These are phyloP conservation scores for Drosophila athabasca DNA, from an alignment of 1,140 invertebrate genomes.

Conservation along the genomic window DNA sequence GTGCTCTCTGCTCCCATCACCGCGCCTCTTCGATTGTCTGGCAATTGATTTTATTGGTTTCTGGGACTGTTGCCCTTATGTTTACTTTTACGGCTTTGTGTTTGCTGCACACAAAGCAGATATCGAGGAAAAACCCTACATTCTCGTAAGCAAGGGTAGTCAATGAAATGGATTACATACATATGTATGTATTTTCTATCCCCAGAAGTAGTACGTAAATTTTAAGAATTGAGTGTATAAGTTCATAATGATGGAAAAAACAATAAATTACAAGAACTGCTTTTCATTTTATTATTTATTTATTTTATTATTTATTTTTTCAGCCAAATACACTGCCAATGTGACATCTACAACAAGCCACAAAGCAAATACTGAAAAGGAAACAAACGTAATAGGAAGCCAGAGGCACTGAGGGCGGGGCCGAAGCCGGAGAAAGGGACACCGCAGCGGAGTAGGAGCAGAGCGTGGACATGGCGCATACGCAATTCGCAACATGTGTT, in stretches of 20 bases:
- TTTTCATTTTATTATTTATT: too few species aligned
- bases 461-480: slow-evolving; percentile 63
- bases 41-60: slow-evolving; percentile 53
- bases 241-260: too few species aligned
- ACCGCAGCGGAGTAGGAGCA: slow-evolving; percentile 14
- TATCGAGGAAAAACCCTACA: slow-evolving; percentile 15
- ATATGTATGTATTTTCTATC: background rate
- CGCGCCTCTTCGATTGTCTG: slow-evolving; percentile 54
- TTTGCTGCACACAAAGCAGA: slow-evolving; percentile 47
- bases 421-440: slow-evolving; percentile 13
- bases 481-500: slow-evolving; percentile 66
- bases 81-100: slow-evolving; percentile 48
- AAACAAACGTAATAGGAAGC: slow-evolving; percentile 13
- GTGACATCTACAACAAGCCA: slow-evolving; percentile 31
- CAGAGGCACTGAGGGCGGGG: too few species aligned
- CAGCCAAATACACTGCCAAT: slow-evolving; percentile 27
- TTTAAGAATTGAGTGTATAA: slow-evolving; percentile 31
- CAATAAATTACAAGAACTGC: too few species aligned
- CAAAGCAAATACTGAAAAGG: background rate
- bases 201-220: slow-evolving; percentile 6
- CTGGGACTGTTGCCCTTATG: slow-evolving; percentile 15
- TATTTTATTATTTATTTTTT: slow-evolving; percentile 47
- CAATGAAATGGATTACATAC: too few species aligned
- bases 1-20: too few species aligned
- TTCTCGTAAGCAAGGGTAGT: slow-evolving; percentile 4